Base-by-base conservation (phyloP, 2,797 vertebrate genomes). In the Epinephelus coioides region DNA sequence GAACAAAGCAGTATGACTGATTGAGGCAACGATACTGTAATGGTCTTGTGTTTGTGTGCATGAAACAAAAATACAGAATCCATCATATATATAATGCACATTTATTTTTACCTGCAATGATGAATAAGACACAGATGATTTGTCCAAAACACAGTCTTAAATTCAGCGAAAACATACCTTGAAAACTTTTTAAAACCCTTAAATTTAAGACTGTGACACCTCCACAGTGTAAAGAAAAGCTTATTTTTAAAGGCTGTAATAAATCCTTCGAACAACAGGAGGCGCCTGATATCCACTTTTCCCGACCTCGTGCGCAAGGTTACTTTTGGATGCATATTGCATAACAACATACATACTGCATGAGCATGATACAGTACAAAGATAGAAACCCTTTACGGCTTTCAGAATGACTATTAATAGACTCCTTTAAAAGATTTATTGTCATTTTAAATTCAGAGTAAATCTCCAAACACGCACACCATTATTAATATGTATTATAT, bases 321-420 rank as follows among this genome's bases (percentile, higher is more conserved):
- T 92, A 90, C 85, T 81, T 84, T 73, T 68, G 83, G 88, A 90
- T 86, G 89, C 85, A 79, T 81, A 82, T 95, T 94, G 88, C 92
- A 88, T 93, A 94, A 94, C 88, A 80, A 67, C 88, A 91, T 81
- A 70, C 87, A 92, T 88, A 88, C 84, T 91, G 87, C 88, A 86
- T 82, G 77, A 88, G 78, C 61, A 54, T 43, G 40, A 43, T 75
- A 19, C 46, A 49, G 80, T 63, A 65, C 85, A 56, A 88, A 87
- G 61, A 88, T 81, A 88, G 89, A 83, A 63, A 30, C 25, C 82
- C 64, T 76, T 78, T 23, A 50, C 27, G 62, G 69, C 63, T 17
- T 43, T 47, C 69, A 51, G 44, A 15, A 14, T 3, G 18, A 23
- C 71, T 66, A 71, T 49, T 72, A 69, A 73, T 74, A 49, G 68